A percentile compares a stretch with the other conserved stretches of the same genome.
Evolutionary conservation across 2,113 vertebrate species (phyloP).

Genomic region (Xiphophorus hellerii): DNA sequence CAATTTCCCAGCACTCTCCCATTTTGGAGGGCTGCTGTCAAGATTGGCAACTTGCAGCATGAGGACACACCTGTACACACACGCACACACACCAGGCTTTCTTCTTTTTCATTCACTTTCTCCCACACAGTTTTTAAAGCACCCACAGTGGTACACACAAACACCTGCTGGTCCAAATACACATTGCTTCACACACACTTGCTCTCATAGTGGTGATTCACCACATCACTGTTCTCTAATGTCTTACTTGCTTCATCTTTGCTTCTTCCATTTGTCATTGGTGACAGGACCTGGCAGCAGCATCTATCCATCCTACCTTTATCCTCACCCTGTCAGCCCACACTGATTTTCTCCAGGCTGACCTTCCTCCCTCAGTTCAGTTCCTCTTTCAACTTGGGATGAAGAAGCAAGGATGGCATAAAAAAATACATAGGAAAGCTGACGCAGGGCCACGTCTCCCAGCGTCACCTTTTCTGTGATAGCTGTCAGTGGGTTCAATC

Average conservation of each 20-base stretch:
- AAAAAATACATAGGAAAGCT: constrained; percentile 3
- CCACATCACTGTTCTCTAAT: constrained; percentile 77
- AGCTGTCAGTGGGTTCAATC: neutral
- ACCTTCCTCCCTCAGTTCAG: constrained; percentile 6
- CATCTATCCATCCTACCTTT: constrained; percentile 72
- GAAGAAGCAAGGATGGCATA: constrained; percentile 28
- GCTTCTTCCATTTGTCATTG: constrained; percentile 76
- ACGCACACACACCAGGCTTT: constrained; percentile 9
- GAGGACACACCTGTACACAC: constrained; percentile 44
- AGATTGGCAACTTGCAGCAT: constrained; percentile 57
- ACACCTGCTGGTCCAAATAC: constrained; percentile 20
- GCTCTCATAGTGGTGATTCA: constrained; percentile 58
- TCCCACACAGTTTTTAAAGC: constrained; percentile 44
- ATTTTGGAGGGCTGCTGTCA: constrained; percentile 63
- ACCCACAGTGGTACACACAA: constrained; percentile 26
- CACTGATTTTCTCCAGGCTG: constrained; percentile 38
- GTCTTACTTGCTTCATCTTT: constrained; percentile 78
- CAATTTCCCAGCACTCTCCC: constrained; percentile 74
- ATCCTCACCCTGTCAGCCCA: constrained; percentile 57
- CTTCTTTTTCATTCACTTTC: constrained; percentile 48
- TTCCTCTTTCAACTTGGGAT: constrained; percentile 34
- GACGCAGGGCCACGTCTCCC: constrained; percentile 37
- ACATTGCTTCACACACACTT: constrained; percentile 24
- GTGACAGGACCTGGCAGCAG: constrained; percentile 73
- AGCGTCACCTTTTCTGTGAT: neutral